Evolutionary conservation across 2,888 invertebrate species (phyloP).

Genomic region (Rhingia rostrata): DNA sequence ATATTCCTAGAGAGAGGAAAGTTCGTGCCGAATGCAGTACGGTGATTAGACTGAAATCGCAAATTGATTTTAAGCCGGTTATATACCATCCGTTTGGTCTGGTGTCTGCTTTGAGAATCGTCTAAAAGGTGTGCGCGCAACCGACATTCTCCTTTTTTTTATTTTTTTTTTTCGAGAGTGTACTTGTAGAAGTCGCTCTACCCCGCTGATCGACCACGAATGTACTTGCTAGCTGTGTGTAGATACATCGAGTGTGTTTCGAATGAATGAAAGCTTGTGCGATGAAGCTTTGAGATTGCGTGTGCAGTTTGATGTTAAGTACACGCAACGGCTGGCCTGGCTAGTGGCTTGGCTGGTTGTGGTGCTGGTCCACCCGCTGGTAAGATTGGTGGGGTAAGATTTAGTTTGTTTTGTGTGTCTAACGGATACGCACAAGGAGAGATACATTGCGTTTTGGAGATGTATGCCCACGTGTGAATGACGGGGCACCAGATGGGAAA

Average conservation of each 20-base stretch:
- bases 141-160: conserved; percentile 71
- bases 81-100: conserved; percentile 82
- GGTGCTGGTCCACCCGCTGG: conserved; percentile 37
- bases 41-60: conserved; percentile 84
- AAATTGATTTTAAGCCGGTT: conserved; percentile 83
- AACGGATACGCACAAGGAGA: conserved; percentile 67
- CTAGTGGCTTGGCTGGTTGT: conserved; percentile 15
- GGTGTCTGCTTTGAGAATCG: conserved; percentile 70
- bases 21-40: conserved; percentile 79
- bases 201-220: conserved; percentile 44
- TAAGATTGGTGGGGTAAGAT: conserved; percentile 24
- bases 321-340: conserved; percentile 25
- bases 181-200: conserved; percentile 29
- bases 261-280: conserved; percentile 69
- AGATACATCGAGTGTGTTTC: conserved; percentile 46
- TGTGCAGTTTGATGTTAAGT: conserved; percentile 2
- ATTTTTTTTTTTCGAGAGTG: conserved; percentile 19
- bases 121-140: conserved; percentile 71
- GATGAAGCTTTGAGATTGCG: conserved; percentile 68
- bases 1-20: conserved; percentile 50
- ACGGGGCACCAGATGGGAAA: conserved; percentile 42
- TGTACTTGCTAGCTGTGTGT: conserved; percentile 28
- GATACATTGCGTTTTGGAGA: conserved; percentile 41
- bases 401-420: conserved; percentile 28
- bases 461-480: conserved; percentile 60